Conservation (phyloP, 2,113 vertebrate genomes). For the Sterrhoptilus dennistouni region DNA sequence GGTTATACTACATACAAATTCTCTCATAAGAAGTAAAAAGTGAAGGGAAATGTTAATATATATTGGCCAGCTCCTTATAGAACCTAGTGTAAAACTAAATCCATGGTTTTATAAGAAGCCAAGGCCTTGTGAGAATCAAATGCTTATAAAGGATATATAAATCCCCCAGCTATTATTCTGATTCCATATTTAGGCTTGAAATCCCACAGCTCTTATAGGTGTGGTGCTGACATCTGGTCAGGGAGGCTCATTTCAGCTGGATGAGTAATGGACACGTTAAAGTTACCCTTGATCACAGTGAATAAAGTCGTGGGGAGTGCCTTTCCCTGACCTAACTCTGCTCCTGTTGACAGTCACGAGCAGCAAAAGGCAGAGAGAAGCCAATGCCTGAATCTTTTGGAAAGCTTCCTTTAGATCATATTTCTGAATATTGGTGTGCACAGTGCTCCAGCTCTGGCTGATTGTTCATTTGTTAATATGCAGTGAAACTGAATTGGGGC, state of each 20-base stretch:
- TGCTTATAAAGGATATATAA: neutral
- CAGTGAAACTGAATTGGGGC: neutral
- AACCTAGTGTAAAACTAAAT: constrained; percentile 16
- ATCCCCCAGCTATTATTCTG: neutral
- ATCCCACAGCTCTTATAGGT: constrained; percentile 2
- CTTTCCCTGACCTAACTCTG: neutral
- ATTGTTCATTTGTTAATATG: neutral
- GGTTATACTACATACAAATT: neutral
- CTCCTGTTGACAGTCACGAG: neutral
- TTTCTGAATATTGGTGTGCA: neutral
- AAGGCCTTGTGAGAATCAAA: neutral
- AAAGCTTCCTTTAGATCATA: neutral
- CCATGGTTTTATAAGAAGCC: neutral
- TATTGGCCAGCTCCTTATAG: neutral
- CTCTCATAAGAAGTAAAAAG: neutral
- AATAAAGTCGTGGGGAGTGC: neutral
- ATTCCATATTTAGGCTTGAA: neutral
- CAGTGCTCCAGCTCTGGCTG: neutral
- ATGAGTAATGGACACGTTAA: neutral
- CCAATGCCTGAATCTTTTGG: neutral
- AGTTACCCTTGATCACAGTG: neutral
- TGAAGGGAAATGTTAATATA: neutral
- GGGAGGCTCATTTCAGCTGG: neutral
- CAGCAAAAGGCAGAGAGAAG: neutral
- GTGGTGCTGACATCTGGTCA: neutral